Percentiles rank a stretch among this genome's conserved stretches.
Conservation (phyloP, 2,797 vertebrate species). For the Toxotes lorentzi region DNA sequence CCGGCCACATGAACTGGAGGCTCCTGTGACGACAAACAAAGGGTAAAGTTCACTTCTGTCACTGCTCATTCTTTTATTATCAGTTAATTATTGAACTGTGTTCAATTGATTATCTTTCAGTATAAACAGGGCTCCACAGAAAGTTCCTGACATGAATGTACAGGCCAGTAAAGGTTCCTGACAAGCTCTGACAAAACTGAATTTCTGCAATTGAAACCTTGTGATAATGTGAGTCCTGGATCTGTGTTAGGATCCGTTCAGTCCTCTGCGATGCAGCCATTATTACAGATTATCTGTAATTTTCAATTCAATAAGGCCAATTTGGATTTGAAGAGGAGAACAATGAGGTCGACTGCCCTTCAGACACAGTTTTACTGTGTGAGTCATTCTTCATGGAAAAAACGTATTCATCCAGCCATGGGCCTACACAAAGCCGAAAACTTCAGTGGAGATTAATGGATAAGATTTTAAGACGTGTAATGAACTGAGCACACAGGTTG, state of each 20-base stretch:
- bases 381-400: conserved; percentile 27
- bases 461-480: conserved; percentile 5
- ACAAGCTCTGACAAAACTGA: background rate
- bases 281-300: background rate
- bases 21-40: conserved; percentile 8
- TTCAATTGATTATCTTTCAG: background rate
- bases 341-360: background rate
- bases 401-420: background rate
- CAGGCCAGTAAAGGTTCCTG: background rate
- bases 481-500: background rate
- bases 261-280: background rate
- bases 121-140: background rate
- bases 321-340: conserved; percentile 1
- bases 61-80: background rate
- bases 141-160: background rate
- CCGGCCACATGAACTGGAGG: conserved; percentile 11
- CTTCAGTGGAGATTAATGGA: background rate
- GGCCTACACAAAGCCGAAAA: background rate
- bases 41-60: conserved; percentile 29
- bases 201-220: conserved; percentile 44
- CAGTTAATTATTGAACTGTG: conserved; percentile 32
- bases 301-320: background rate
- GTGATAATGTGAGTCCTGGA: conserved; percentile 38
- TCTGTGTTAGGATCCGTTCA: background rate
- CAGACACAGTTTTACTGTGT: background rate